A percentile compares a stretch with the other conserved stretches of the same genome.
These are phyloP conservation scores for Platorchestia sp. DNA, from an alignment of 1,140 invertebrate species.

Conservation along the genomic window DNA sequence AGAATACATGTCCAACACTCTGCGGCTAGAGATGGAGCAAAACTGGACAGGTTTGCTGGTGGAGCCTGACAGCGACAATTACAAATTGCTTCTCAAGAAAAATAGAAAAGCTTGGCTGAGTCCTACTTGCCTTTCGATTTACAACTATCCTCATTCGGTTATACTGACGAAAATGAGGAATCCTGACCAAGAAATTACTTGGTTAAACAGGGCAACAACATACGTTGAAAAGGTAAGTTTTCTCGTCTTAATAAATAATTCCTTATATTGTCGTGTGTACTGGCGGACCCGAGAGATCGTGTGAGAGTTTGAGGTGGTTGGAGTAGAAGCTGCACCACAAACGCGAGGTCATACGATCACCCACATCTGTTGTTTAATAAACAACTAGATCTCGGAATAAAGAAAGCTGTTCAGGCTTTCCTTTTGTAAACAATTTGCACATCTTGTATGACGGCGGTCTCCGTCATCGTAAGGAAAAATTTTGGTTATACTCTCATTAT, in stretches of 20 bases:
- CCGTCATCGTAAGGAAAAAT: too few species aligned
- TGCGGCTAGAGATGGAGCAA: slow-evolving; percentile 69
- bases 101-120: slow-evolving; percentile 63
- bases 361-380: background rate
- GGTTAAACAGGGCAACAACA: background rate
- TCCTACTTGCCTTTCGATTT: slow-evolving; percentile 67
- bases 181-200: background rate
- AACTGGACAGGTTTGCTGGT: slow-evolving; percentile 71
- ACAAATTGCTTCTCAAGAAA: slow-evolving; percentile 66
- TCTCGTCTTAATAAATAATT: background rate
- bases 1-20: slow-evolving; percentile 70
- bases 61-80: slow-evolving; percentile 70
- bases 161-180: slow-evolving; percentile 33
- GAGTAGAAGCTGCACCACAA: background rate
- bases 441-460: too few species aligned
- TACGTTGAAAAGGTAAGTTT: background rate
- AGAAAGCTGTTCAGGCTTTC: too few species aligned
- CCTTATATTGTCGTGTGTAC: background rate
- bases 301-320: background rate
- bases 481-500: too few species aligned
- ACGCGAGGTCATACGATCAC: background rate
- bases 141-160: slow-evolving; percentile 69
- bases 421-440: too few species aligned
- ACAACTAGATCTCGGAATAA: background rate
- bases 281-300: background rate